Conservation (phyloP, 2,888 invertebrate species). For the Athrips mouffetella region DNA sequence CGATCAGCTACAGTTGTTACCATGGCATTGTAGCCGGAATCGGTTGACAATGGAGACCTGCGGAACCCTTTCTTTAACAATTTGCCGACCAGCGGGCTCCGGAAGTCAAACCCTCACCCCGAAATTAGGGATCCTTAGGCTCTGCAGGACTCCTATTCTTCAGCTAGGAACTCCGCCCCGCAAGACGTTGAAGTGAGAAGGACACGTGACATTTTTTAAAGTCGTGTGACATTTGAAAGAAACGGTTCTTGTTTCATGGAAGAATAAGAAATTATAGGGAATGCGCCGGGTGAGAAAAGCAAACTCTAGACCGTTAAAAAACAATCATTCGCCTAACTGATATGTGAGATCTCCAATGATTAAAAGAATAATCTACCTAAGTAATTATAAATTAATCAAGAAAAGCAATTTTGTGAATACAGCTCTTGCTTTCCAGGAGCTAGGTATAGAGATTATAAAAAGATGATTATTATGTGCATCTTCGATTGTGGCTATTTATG, state of each 20-base stretch:
- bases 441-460: background rate
- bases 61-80: conserved; percentile 72
- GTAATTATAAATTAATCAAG: conserved; percentile 11
- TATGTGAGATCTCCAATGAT: no score
- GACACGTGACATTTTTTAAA: conserved; percentile 64
- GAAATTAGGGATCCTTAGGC: conserved; percentile 65
- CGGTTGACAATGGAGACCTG: conserved; percentile 66
- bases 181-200: conserved; percentile 47
- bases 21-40: conserved; percentile 72
- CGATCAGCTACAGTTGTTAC: conserved; percentile 72
- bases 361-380: conserved; percentile 3
- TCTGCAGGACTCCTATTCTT: conserved; percentile 65
- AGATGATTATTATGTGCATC: background rate
- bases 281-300: conserved; percentile 4
- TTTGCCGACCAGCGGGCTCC: conserved; percentile 70
- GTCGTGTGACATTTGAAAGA: conserved; percentile 31
- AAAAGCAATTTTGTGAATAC: conserved; percentile 4
- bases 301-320: conserved; percentile 3
- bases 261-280: conserved; percentile 11
- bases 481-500: background rate
- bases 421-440: background rate
- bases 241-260: conserved; percentile 18
- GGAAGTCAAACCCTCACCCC: conserved; percentile 65
- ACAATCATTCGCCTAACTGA: background rate
- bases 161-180: conserved; percentile 60